phyloP scores from a whole-genome alignment of 2,888 invertebrate genomes.

The Callinectes sapidus region DNA sequence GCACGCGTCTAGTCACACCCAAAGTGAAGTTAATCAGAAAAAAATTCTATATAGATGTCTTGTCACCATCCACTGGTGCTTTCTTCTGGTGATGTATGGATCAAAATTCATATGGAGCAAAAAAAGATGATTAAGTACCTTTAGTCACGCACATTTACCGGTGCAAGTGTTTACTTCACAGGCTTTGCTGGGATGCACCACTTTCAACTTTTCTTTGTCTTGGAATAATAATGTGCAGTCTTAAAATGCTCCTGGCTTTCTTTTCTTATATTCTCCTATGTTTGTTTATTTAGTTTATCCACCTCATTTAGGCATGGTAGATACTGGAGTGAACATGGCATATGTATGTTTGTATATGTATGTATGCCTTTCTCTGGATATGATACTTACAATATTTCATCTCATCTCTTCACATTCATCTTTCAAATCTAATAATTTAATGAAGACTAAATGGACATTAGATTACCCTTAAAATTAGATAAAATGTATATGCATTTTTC shows the following conservation, averaged over 20 bases:
- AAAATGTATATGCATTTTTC: constrained; percentile 34
- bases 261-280: constrained; percentile 47
- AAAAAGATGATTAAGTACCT: constrained; percentile 2
- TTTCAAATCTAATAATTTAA: not conserved
- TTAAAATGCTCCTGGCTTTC: constrained; percentile 61
- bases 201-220: not conserved
- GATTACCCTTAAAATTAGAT: constrained; percentile 38
- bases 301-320: constrained; percentile 64
- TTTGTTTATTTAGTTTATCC: constrained; percentile 59
- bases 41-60: constrained; percentile 66
- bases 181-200: constrained; percentile 42
- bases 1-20: constrained; percentile 70
- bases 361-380: constrained; percentile 26
- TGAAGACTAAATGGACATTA: constrained; percentile 28
- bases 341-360: constrained; percentile 36
- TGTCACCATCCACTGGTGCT: constrained; percentile 64
- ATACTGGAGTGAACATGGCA: constrained; percentile 65
- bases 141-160: constrained; percentile 32
- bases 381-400: constrained; percentile 32
- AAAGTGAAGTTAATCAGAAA: constrained; percentile 67
- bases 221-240: constrained; percentile 44
- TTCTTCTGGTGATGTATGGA: constrained; percentile 41
- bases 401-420: constrained; percentile 24
- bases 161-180: constrained; percentile 46
- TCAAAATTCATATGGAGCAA: constrained; percentile 44